These are phyloP conservation scores for Dermatemys mawii DNA, from an alignment of 2,113 vertebrate species.

Conservation along the genomic window DNA sequence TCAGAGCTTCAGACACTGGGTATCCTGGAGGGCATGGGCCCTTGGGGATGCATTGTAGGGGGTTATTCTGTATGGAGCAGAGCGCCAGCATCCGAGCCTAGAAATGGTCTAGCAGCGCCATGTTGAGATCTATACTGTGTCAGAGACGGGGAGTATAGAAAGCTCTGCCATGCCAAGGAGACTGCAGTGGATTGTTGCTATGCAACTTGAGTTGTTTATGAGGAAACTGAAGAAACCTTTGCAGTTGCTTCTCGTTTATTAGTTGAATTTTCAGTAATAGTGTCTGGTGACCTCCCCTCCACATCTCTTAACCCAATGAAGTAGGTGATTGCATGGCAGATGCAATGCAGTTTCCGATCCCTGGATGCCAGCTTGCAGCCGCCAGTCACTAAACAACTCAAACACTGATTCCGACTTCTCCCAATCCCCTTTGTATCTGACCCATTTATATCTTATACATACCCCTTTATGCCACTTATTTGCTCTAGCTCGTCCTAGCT, in stretches of 20 bases:
- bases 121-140: background rate
- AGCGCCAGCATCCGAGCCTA: background rate
- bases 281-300: constrained; percentile 52
- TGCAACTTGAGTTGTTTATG: constrained; percentile 73
- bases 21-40: background rate
- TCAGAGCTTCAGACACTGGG: background rate
- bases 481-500: background rate
- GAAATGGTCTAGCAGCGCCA: background rate
- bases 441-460: background rate
- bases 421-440: background rate
- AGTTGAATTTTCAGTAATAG: constrained; percentile 54
- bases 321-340: background rate
- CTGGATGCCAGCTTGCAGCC: constrained; percentile 16
- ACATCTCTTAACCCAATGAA: constrained; percentile 42
- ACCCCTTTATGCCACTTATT: background rate
- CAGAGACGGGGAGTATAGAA: constrained; percentile 57
- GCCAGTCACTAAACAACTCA: background rate
- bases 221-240: constrained; percentile 66
- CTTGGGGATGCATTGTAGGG: background rate
- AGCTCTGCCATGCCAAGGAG: constrained; percentile 67
- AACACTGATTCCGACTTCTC: background rate
- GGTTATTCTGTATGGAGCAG: background rate
- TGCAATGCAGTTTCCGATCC: background rate
- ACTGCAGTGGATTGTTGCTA: constrained; percentile 78
- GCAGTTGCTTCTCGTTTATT: constrained; percentile 65